Base-by-base conservation (phyloP, 2,113 vertebrate genomes). In the Danio rerio region DNA sequence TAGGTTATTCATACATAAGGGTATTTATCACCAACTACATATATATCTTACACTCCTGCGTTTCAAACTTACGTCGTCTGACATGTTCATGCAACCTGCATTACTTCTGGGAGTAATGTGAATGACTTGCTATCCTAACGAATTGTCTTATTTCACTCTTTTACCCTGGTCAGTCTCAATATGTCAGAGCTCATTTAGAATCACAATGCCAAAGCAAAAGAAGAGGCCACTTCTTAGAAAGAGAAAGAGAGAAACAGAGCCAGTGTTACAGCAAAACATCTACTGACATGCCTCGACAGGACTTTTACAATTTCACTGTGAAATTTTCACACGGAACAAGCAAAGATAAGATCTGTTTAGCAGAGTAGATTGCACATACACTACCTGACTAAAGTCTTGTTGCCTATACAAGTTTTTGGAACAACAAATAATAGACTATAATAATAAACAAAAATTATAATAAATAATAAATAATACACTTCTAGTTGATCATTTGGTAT, bases 181-280 rank as follows among this genome's bases (percentile, higher is more conserved):
- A 63, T 70, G 80, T 68, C 79, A 82, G 47, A 56, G 49, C 82
- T 69, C 53, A 79, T 84, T 82, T 86, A 63, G 58, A 62, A 79
- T 70, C 45, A 55, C 53, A 65, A 31, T 59, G 59, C 73, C 21
- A 65, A 5, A 45, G 66, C 42, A 31, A 82, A 68, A 76, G 42
- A 31, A 56, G 11, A 45, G 18, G 59, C 42, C 13, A 43, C 49
- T 53, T 31, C 40, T 42, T 11, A 81, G 21, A 81, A 18, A 72
- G 15, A 68, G 15, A 79, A 0, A 21, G 7, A 18, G 66, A 56
- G 70, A 61, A 0, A 18, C 7, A 53, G 49, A 42, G 31, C 8
- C 13, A 65, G 52, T 3, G 16, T 50, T 55, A 72, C 10, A 59
- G 5, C 16, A 45, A 65, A 8, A 18, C 9, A 68, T 62, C 20